Conservation (phyloP, 53 echinoderm and acorn worm genomes). For the Crossaster papposus region DNA sequence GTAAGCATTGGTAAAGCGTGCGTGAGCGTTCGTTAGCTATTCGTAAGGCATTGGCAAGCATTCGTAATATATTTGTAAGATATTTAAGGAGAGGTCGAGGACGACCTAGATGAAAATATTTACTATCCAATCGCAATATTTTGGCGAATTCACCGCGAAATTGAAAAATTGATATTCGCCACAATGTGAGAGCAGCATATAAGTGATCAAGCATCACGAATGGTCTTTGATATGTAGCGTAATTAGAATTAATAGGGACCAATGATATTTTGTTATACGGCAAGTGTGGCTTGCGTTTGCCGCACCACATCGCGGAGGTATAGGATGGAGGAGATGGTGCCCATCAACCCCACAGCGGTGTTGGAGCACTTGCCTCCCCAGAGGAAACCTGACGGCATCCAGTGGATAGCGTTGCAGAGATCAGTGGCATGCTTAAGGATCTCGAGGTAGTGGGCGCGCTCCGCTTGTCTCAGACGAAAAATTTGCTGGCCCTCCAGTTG, state of each 20-base stretch:
- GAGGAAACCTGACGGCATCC: slow-evolving; percentile 77
- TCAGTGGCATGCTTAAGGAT: slow-evolving; percentile 62
- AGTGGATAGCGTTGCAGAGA: slow-evolving; percentile 82
- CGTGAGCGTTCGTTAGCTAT: no score
- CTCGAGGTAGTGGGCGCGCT: slow-evolving; percentile 23
- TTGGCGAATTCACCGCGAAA: no score
- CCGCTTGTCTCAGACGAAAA: background rate
- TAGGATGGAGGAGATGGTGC: slow-evolving; percentile 77
- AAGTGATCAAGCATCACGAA: no score
- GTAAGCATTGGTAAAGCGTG: no score
- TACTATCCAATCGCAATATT: no score
- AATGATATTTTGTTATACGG: background rate
- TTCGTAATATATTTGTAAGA: no score
- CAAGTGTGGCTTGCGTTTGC: slow-evolving; percentile 31
- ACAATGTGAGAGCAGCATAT: no score
- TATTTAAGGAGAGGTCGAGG: no score
- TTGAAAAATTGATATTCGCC: no score
- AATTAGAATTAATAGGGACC: background rate
- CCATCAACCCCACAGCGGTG: slow-evolving; percentile 72
- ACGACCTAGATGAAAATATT: no score
- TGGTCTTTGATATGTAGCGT: no score
- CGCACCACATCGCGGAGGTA: slow-evolving; percentile 10
- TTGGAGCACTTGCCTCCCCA: slow-evolving; percentile 77
- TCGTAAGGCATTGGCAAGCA: no score
- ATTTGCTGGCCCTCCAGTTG: background rate